Conservation (phyloP, 2,113 vertebrate species). For the Nerophis ophidion region DNA sequence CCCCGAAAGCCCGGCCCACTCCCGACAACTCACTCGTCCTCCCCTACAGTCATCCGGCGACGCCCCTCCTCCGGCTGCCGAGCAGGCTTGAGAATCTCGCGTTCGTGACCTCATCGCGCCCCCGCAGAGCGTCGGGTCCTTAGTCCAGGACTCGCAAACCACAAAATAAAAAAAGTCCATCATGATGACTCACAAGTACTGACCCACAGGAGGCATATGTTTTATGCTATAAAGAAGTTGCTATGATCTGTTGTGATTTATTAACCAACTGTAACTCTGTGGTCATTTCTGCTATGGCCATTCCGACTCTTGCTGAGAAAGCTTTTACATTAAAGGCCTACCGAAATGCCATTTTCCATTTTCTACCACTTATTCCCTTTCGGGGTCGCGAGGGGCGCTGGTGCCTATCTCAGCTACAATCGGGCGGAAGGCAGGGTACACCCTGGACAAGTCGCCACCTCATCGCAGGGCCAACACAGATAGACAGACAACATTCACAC, state of each 20-base stretch:
- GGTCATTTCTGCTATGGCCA: no score
- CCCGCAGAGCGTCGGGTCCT: slow-evolving; percentile 55
- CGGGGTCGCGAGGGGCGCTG: no score
- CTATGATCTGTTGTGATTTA: not conserved
- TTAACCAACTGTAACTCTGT: no score
- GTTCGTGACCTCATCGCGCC: slow-evolving; percentile 39
- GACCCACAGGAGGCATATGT: not conserved
- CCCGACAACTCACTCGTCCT: slow-evolving; percentile 34
- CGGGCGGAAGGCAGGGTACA: no score
- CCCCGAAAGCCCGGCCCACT: slow-evolving; percentile 27
- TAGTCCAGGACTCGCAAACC: slow-evolving; percentile 30
- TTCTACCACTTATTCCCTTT: no score
- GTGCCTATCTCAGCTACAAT: no score
- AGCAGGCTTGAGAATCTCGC: slow-evolving; percentile 59
- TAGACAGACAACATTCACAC: no score
- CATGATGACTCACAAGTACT: not conserved
- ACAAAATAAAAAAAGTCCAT: not conserved
- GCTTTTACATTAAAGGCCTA: no score
- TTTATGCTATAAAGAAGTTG: not conserved
- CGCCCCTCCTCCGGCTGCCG: slow-evolving; percentile 14
- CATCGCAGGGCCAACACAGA: no score
- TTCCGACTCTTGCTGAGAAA: no score
- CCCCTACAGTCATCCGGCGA: slow-evolving; percentile 28
- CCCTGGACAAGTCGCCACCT: no score
- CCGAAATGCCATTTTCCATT: no score